Evolutionary conservation across 2,797 vertebrate species (phyloP).

Genomic region (Bovichtus diacanthus): DNA sequence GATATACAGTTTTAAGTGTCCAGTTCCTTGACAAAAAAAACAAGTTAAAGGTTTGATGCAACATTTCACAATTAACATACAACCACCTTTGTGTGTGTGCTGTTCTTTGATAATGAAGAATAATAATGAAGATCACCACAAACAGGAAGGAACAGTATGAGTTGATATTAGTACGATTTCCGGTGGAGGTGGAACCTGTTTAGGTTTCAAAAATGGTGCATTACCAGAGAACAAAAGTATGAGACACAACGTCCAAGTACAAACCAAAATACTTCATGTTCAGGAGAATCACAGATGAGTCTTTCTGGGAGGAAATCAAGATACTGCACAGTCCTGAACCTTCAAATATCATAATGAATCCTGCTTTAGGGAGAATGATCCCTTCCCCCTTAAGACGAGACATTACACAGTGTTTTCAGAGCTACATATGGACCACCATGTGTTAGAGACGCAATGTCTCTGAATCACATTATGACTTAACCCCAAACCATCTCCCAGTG

Average conservation of each 20-base stretch:
- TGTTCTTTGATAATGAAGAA: conserved; percentile 1
- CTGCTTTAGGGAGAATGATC: not conserved
- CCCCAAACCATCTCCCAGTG: conserved; percentile 14
- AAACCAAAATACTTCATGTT: not conserved
- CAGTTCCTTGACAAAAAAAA: too few species aligned
- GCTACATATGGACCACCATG: conserved; percentile 51
- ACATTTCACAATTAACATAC: not conserved
- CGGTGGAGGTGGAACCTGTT: too few species aligned
- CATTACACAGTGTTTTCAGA: not conserved
- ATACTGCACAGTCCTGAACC: too few species aligned
- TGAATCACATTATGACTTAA: conserved; percentile 57
- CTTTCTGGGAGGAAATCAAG: too few species aligned
- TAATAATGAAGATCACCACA: too few species aligned
- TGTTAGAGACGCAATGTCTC: conserved; percentile 25
- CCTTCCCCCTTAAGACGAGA: not conserved
- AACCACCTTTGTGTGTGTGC: not conserved
- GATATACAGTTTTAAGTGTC: too few species aligned
- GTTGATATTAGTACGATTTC: too few species aligned
- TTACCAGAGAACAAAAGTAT: not conserved
- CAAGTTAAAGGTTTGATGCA: not conserved
- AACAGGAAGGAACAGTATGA: too few species aligned
- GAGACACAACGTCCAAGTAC: not conserved
- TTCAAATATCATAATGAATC: not conserved
- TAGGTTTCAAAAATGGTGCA: not conserved
- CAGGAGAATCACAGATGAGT: not conserved